Conservation (phyloP, 2,797 vertebrate species). For the Brachymystax lenok region DNA sequence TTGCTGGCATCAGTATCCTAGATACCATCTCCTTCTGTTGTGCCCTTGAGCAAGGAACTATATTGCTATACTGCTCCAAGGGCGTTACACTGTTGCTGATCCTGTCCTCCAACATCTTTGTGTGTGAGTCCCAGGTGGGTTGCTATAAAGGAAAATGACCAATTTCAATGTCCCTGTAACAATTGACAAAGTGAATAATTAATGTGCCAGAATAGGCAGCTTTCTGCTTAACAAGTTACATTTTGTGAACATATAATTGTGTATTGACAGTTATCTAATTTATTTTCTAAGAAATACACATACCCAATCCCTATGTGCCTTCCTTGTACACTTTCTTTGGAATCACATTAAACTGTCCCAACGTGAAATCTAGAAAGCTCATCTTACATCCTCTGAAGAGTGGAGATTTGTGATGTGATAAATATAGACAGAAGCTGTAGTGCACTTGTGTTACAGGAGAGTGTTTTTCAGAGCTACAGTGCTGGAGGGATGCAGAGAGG, state of each 20-base stretch:
- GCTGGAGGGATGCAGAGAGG: slow-evolving; percentile 26
- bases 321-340: neutral
- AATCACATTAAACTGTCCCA: slow-evolving; percentile 6
- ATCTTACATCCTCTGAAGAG: slow-evolving; percentile 33
- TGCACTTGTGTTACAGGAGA: slow-evolving; percentile 42
- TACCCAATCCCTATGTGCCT: slow-evolving; percentile 1
- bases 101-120: no score
- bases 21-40: no score
- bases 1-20: no score
- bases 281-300: neutral
- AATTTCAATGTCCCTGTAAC: neutral
- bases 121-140: no score
- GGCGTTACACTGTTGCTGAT: no score
- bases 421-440: slow-evolving; percentile 44
- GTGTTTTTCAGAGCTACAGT: slow-evolving; percentile 38
- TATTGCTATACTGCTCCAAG: no score
- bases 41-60: no score
- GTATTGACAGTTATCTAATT: neutral
- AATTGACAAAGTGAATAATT: neutral
- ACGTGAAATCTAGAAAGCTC: slow-evolving; percentile 31
- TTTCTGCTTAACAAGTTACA: neutral
- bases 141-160: neutral
- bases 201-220: neutral
- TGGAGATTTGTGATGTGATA: slow-evolving; percentile 52
- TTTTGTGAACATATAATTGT: neutral